These are phyloP conservation scores for Scytalopus superciliaris DNA, from an alignment of 2,113 vertebrate species.

Conservation along the genomic window DNA sequence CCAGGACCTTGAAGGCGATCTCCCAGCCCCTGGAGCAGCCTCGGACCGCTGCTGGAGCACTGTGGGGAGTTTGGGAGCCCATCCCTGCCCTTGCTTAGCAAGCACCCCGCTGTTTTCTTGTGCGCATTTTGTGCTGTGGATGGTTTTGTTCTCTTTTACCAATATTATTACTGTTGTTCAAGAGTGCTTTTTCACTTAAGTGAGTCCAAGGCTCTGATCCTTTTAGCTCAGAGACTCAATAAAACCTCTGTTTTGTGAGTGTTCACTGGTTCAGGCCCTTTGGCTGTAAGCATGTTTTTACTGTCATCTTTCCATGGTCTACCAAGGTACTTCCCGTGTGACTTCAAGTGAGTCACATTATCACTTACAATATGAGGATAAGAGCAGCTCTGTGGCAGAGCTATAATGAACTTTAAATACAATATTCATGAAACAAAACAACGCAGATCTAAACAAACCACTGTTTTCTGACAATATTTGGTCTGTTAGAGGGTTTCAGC, in stretches of 20 bases:
- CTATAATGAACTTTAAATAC: background rate
- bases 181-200: background rate
- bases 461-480: background rate
- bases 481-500: background rate
- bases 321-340: background rate
- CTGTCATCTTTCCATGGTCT: background rate
- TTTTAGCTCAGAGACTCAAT: background rate
- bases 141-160: background rate
- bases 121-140: accelerated
- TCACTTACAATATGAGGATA: background rate
- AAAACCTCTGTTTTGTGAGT: background rate
- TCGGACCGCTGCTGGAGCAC: background rate
- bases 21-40: background rate
- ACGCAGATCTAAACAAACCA: background rate
- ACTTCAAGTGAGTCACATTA: background rate
- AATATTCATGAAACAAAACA: background rate
- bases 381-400: background rate
- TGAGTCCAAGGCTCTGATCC: background rate
- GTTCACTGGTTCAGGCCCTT: background rate
- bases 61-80: accelerated
- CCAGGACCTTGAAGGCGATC: accelerated
- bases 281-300: background rate
- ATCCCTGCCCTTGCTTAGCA: accelerated
- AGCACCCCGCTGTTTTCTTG: background rate
- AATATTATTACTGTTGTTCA: background rate